Evolutionary conservation across 2,797 vertebrate species (phyloP).

Genomic region (Glyptemys insculpta): DNA sequence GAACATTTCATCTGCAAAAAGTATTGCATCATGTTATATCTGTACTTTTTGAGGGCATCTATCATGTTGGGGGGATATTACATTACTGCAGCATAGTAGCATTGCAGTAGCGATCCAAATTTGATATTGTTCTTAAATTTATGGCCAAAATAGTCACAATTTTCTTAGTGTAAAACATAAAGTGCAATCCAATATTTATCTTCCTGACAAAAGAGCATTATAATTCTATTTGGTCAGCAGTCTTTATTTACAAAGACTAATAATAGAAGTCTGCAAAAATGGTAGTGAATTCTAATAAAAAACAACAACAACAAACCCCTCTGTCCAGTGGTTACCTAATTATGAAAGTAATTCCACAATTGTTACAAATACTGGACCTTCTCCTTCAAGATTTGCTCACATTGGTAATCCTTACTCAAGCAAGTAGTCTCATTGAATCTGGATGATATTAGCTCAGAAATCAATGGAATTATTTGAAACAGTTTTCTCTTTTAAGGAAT

Average conservation of each 20-base stretch:
- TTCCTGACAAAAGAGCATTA: conserved; percentile 45
- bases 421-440: not conserved
- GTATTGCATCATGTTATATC: conserved; percentile 24
- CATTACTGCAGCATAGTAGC: conserved; percentile 46
- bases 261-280: conserved; percentile 7
- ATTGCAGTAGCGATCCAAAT: conserved; percentile 34
- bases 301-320: not conserved
- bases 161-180: conserved; percentile 54
- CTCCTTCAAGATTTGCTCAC: not conserved
- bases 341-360: not conserved
- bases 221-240: conserved; percentile 58
- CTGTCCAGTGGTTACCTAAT: not conserved
- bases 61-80: conserved; percentile 28
- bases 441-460: not conserved
- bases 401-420: not conserved
- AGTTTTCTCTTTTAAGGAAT: not conserved
- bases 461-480: not conserved
- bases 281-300: not conserved
- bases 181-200: conserved; percentile 66
- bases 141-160: conserved; percentile 61
- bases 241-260: conserved; percentile 46
- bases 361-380: not conserved
- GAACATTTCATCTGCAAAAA: conserved; percentile 18
- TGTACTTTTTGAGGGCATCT: conserved; percentile 34
- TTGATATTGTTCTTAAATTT: conserved; percentile 60